These are phyloP conservation scores for Galbula dea DNA, from an alignment of 2,113 vertebrate species.

Conservation along the genomic window DNA sequence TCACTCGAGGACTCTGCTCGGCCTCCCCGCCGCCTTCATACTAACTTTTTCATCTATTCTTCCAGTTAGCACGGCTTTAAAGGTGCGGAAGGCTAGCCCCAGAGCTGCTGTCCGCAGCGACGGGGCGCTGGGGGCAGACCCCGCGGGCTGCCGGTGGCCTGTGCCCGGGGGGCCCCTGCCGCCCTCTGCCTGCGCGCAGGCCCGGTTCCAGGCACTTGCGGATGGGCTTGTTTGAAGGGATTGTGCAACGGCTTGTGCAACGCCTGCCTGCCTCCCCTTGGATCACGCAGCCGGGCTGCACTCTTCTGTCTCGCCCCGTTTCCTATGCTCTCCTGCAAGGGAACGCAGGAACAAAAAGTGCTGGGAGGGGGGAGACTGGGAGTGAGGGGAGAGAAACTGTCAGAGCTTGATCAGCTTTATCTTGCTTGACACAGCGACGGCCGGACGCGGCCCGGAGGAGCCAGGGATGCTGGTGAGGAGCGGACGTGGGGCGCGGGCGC, in stretches of 20 bases:
- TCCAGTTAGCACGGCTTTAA: not conserved
- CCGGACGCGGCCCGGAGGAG: not conserved
- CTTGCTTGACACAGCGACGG: not conserved
- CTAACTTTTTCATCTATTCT: not conserved
- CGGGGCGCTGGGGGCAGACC: not conserved
- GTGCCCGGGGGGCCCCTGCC: not conserved
- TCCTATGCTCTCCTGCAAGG: not conserved
- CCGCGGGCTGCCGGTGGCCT: not conserved
- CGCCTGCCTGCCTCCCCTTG: not conserved
- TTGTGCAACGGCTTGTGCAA: slow-evolving; percentile 28
- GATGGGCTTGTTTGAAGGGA: not conserved
- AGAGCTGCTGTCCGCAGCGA: not conserved
- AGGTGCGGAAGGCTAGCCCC: not conserved
- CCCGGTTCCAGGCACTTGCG: not conserved
- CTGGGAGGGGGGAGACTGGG: not conserved
- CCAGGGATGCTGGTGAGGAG: not conserved
- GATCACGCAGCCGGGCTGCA: not conserved
- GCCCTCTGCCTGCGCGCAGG: slow-evolving; percentile 33
- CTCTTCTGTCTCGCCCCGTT: not conserved
- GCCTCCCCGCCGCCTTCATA: not conserved
- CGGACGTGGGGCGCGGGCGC: not conserved
- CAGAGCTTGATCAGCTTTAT: not conserved
- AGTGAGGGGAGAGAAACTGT: not conserved
- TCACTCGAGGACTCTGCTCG: not conserved
- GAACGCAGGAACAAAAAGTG: not conserved